phyloP scores from a whole-genome alignment of 1,140 invertebrate genomes.

The Pseudoatta argentina region DNA sequence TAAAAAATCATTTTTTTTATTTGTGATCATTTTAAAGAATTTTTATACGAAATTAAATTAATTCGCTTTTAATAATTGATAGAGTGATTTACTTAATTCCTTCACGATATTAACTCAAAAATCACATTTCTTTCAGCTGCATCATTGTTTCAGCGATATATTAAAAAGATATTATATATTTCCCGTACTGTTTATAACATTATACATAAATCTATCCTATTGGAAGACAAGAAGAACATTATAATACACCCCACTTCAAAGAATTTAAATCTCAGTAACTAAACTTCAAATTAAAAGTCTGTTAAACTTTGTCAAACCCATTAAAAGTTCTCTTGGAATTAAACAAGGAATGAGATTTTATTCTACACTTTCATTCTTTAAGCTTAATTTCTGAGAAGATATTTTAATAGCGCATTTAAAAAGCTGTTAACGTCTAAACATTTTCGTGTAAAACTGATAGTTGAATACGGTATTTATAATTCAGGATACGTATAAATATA shows the following conservation, averaged over 20 bases:
- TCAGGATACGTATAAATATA: neutral
- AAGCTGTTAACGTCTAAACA: neutral
- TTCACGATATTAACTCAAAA: too few species aligned
- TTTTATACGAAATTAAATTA: too few species aligned
- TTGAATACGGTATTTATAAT: neutral
- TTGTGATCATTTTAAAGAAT: too few species aligned
- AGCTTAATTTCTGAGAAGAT: constrained; percentile 1
- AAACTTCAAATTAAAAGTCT: constrained; percentile 20
- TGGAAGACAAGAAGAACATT: neutral
- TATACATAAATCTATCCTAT: neutral
- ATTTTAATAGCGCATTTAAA: neutral
- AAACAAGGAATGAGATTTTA: constrained; percentile 11
- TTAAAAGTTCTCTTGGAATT: constrained; percentile 10
- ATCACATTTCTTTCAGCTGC: too few species aligned
- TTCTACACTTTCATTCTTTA: neutral
- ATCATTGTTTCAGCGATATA: too few species aligned
- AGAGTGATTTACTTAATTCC: too few species aligned
- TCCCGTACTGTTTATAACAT: too few species aligned
- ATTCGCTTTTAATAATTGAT: too few species aligned
- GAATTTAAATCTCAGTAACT: neutral
- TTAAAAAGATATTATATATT: too few species aligned
- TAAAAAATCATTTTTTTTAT: too few species aligned
- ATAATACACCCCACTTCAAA: neutral
- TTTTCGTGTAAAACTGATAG: neutral
- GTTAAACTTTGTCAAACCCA: constrained; percentile 9